Base-by-base conservation (phyloP, 2,113 vertebrate species). In the Nerophis ophidion region DNA sequence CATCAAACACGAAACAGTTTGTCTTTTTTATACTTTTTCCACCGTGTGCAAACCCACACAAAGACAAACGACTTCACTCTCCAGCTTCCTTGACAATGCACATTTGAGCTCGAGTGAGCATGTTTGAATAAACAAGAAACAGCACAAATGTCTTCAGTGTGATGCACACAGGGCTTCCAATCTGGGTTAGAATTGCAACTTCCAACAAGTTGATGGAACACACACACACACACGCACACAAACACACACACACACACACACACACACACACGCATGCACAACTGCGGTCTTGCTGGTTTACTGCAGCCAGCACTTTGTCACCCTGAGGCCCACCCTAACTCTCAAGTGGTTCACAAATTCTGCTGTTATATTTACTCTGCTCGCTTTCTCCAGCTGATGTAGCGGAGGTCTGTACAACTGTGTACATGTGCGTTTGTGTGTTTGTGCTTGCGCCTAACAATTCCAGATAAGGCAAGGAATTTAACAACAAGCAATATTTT, bases 231-330 rank as follows among this genome's bases (percentile, higher is more conserved):
- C 34, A 19, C 57, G 57, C 16, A 55, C 45, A 47, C 36, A 47
- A 46, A 8, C 50, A 45, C 33, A 42, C 56, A 54, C 54, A 53
- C 12, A 62, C 33, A 52, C 38, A 52, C 47, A 57, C 42, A 60
- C 48, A 46, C 8, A 46, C 26, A n/a, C 9, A 34, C 26, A 44
- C 17, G 57, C 16, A 57, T 14, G 57, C n/a, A 53, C 42, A 44
- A 34, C n/a, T 60, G 64, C 63, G 66, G 64, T 71, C 64, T 73
- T 64, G 69, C 66, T 79, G 47, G 46, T 69, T 52, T 71, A 81
- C 76, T 71, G 76, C 71, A 88, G 82, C 84, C 88, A 77, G 87
- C 82, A 88, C 88, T 89, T 90, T 89, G 53, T 72, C 45, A 47
- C 46, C 62, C 53, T 48, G 45, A 50, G 88, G 87, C 77, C 87